A percentile compares a stretch with the other conserved stretches of the same genome.
These are phyloP conservation scores for Enteromius fasciolatus DNA, from an alignment of 2,797 vertebrate genomes.

Conservation along the genomic window DNA sequence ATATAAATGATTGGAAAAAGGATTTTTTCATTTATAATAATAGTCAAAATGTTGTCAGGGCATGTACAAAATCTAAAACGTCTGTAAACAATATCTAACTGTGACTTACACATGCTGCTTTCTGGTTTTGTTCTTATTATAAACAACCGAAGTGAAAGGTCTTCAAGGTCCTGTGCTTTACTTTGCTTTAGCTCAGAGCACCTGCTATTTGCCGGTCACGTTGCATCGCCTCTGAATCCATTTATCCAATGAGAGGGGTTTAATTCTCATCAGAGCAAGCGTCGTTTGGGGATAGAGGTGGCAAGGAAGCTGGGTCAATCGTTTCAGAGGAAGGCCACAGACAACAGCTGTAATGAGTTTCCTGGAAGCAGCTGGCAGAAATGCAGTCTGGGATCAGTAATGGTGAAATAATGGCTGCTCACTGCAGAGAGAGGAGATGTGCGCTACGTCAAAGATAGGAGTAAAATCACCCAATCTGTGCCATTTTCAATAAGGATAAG, in stretches of 20 bases:
- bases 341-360: constrained; percentile 48
- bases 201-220: not conserved
- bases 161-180: not conserved
- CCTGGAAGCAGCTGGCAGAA: constrained; percentile 39
- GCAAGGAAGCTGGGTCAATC: constrained; percentile 41
- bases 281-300: constrained; percentile 16
- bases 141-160: not conserved
- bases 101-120: not conserved
- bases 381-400: constrained; percentile 33
- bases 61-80: not conserved
- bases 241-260: constrained; percentile 36
- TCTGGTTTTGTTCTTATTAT: not conserved
- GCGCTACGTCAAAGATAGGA: constrained; percentile 1
- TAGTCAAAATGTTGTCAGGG: not conserved
- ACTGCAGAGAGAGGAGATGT: constrained; percentile 9
- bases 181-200: not conserved
- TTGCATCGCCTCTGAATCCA: constrained; percentile 21
- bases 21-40: not conserved
- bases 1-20: too few species aligned
- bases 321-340: constrained; percentile 38
- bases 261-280: not conserved
- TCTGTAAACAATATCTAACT: not conserved
- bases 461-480: not conserved
- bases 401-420: constrained; percentile 45
- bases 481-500: not conserved